phyloP scores from a whole-genome alignment of 1,140 invertebrate genomes.

The Teleopsis dalmanni region DNA sequence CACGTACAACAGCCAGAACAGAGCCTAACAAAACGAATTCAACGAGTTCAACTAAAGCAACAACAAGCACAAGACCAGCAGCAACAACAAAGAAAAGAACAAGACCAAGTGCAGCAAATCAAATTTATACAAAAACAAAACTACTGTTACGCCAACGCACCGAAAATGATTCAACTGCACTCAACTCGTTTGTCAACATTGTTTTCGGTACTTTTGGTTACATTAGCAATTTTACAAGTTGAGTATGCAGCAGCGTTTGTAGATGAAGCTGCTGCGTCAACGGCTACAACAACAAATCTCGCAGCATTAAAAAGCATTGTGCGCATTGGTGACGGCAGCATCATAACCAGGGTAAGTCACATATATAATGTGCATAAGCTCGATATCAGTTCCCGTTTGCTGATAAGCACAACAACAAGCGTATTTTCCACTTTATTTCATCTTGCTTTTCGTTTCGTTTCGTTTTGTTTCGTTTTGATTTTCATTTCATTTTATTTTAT shows the following conservation, averaged over 20 bases:
- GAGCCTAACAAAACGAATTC: background rate
- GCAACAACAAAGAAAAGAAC: constrained; percentile 3
- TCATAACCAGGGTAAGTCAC: constrained; percentile 28
- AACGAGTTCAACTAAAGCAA: background rate
- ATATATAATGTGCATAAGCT: background rate
- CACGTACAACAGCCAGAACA: background rate
- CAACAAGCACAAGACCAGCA: background rate
- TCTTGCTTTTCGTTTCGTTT: too few species aligned
- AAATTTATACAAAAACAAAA: background rate
- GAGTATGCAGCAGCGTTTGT: background rate
- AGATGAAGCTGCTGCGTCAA: background rate
- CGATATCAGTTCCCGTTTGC: background rate
- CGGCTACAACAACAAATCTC: constrained; percentile 7
- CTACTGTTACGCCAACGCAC: background rate
- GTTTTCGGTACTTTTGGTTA: background rate
- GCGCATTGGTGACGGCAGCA: constrained; percentile 36
- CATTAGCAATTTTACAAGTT: too few species aligned
- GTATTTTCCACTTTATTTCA: too few species aligned
- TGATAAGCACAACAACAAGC: too few species aligned
- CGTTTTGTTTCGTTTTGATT: too few species aligned
- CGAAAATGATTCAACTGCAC: background rate
- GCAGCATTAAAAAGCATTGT: constrained; percentile 18
- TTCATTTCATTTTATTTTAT: too few species aligned
- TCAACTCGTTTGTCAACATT: background rate
- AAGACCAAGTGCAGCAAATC: constrained; percentile 3